Evolutionary conservation across 2,797 vertebrate species (phyloP).

Genomic region (Cephalopachus bancanus): DNA sequence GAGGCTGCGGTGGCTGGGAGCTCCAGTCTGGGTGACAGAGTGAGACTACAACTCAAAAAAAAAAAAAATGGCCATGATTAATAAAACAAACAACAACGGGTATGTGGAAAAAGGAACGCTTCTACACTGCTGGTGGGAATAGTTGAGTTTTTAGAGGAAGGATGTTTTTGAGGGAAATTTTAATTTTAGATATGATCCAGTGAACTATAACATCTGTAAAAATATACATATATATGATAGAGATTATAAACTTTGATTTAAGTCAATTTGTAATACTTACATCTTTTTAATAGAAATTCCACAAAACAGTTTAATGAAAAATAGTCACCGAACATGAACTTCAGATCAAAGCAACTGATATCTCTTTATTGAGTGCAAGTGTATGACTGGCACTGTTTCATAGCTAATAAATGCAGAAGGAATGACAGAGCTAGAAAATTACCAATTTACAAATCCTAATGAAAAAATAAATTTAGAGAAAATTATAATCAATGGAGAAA

Average conservation of each 20-base stretch:
- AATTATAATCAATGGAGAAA: neutral
- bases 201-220: slow-evolving; percentile 32
- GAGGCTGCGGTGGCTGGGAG: no score
- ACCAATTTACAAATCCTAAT: slow-evolving; percentile 44
- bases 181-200: slow-evolving; percentile 60
- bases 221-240: slow-evolving; percentile 4
- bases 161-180: slow-evolving; percentile 56
- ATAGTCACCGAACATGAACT: slow-evolving; percentile 45
- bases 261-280: slow-evolving; percentile 52
- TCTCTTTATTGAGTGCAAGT: slow-evolving; percentile 7
- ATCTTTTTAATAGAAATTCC: slow-evolving; percentile 42
- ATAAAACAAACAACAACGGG: no score
- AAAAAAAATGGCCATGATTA: no score
- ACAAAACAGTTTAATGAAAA: slow-evolving; percentile 42
- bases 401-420: slow-evolving; percentile 38
- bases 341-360: slow-evolving; percentile 53
- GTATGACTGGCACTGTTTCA: slow-evolving; percentile 1
- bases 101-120: no score
- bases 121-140: no score
- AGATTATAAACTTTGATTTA: slow-evolving; percentile 52
- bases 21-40: no score
- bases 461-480: slow-evolving; percentile 33
- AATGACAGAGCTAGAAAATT: slow-evolving; percentile 42
- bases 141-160: neutral
- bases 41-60: no score